Evolutionary conservation across 2,888 invertebrate genomes (phyloP).

Genomic region (Subacronicta megacephala): DNA sequence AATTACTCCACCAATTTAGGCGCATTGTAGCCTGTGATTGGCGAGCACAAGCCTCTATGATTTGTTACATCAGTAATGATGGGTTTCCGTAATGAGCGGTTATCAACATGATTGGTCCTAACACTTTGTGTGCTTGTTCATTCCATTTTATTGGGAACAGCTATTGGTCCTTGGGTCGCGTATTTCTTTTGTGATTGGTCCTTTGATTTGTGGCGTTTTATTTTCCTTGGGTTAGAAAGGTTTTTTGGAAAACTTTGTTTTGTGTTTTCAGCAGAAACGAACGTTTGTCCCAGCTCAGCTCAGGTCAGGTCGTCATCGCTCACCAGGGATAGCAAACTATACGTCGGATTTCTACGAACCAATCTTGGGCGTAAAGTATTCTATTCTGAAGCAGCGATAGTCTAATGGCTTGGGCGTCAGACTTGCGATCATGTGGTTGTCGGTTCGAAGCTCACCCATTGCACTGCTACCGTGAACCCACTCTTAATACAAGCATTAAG

Average conservation of each 20-base stretch:
- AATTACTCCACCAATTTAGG: conserved; percentile 2
- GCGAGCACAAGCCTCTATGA: conserved; percentile 35
- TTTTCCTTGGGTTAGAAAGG: conserved; percentile 11
- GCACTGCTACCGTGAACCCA: no score
- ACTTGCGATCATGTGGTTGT: no score
- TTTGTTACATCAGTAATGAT: conserved; percentile 48
- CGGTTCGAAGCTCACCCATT: no score
- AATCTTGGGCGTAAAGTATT: no score
- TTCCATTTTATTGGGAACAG: conserved; percentile 33
- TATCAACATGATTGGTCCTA: conserved; percentile 49
- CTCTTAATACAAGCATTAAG: no score
- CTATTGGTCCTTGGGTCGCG: conserved; percentile 25
- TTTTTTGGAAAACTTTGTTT: background rate
- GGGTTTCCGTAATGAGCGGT: conserved; percentile 31
- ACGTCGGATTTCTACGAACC: no score
- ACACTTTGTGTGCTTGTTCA: conserved; percentile 33
- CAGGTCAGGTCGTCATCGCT: no score
- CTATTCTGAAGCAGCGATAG: no score
- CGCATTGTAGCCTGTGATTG: conserved; percentile 33
- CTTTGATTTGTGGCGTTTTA: conserved; percentile 24
- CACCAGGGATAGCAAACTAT: no score
- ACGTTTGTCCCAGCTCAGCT: no score
- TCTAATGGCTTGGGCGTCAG: no score
- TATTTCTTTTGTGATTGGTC: conserved; percentile 35
- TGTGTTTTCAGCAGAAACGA: background rate